These are phyloP conservation scores for Zoroaster sp. DNA, from an alignment of 53 echinoderm and acorn worm species.

Conservation along the genomic window DNA sequence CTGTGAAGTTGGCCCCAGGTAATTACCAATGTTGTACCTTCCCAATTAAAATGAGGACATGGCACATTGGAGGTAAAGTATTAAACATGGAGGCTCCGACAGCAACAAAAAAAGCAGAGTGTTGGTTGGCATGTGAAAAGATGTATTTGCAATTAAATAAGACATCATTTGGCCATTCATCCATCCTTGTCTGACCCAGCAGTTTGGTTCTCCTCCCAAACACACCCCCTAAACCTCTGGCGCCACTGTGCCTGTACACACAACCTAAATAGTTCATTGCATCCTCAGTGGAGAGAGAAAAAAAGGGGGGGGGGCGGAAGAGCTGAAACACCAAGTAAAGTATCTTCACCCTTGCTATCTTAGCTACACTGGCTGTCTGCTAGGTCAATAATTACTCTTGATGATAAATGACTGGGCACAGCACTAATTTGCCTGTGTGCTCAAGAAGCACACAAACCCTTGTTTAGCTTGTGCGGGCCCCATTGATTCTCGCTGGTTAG, in stretches of 20 bases:
- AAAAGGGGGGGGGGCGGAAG: background rate
- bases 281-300: background rate
- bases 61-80: too few species aligned
- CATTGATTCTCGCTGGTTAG: conserved; percentile 47
- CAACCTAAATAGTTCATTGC: too few species aligned
- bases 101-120: too few species aligned
- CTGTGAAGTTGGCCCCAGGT: too few species aligned
- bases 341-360: conserved; percentile 57
- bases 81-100: too few species aligned
- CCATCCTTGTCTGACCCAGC: too few species aligned
- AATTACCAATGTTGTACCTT: too few species aligned
- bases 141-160: too few species aligned
- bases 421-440: conserved; percentile 40
- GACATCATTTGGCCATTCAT: too few species aligned
- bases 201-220: background rate
- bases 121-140: too few species aligned
- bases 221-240: conserved; percentile 19
- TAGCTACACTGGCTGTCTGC: background rate
- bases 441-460: conserved; percentile 40
- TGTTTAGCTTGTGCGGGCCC: conserved; percentile 24
- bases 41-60: too few species aligned
- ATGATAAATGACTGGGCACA: conserved; percentile 53
- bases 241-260: conserved; percentile 21
- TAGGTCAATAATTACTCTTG: conserved; percentile 56
- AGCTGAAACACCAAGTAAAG: conserved; percentile 1